Evolutionary conservation across 2,888 invertebrate genomes (phyloP).

Genomic region (Pyrrhosoma nymphula): DNA sequence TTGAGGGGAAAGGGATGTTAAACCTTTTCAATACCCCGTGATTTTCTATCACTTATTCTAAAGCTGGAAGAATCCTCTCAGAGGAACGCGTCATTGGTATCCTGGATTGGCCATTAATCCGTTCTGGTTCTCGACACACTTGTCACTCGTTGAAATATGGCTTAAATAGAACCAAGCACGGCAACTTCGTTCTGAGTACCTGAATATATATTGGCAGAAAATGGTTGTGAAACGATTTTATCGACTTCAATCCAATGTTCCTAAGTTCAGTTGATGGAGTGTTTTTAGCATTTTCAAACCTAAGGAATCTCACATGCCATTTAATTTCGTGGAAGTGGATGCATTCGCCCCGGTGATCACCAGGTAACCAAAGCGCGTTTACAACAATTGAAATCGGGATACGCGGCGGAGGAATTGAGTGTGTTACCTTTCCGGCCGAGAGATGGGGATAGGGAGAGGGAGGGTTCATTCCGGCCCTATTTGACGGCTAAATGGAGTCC

Average conservation of each 20-base stretch:
- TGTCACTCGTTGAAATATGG: background rate
- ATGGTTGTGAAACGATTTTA: background rate
- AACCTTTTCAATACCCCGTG: no score
- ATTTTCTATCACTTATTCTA: no score
- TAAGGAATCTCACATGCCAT: background rate
- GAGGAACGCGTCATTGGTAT: background rate
- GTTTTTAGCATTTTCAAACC: background rate
- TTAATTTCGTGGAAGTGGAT: background rate
- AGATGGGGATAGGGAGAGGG: background rate
- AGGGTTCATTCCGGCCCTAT: background rate
- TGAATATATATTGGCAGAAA: background rate
- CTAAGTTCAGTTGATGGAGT: background rate
- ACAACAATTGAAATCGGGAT: background rate
- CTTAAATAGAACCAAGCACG: background rate
- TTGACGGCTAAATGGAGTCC: constrained; percentile 26
- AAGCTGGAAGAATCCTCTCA: background rate
- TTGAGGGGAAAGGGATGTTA: no score
- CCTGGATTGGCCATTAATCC: background rate
- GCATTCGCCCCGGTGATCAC: background rate
- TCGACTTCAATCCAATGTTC: background rate
- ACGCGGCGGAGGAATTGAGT: background rate
- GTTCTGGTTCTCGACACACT: background rate
- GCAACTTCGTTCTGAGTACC: background rate
- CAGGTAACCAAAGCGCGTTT: background rate
- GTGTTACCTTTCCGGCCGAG: background rate